phyloP scores from a whole-genome alignment of 2,113 vertebrate genomes.

The Mus spicilegus region DNA sequence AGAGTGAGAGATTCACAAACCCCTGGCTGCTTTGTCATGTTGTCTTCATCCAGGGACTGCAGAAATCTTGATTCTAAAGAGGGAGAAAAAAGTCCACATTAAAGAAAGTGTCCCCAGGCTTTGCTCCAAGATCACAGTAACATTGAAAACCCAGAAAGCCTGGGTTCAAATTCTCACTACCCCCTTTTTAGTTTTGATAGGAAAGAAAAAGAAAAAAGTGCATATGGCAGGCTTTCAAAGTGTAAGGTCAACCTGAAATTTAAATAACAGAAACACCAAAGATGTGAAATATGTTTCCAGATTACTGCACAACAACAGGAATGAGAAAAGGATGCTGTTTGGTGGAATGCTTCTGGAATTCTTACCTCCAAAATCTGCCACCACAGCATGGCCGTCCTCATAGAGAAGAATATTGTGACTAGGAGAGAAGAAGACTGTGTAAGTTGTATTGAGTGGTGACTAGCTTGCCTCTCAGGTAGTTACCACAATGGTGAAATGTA shows the following conservation, averaged over 20 bases:
- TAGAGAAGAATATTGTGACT: conserved; percentile 98
- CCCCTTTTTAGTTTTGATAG: not conserved
- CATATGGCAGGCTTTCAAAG: not conserved
- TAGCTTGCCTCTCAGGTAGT: not conserved
- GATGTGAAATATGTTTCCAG: conserved; percentile 20
- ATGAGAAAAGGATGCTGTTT: not conserved
- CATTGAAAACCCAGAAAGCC: not conserved
- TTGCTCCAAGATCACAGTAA: not conserved
- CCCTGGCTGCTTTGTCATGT: conserved; percentile 99
- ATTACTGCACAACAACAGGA: not conserved
- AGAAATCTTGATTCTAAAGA: conserved; percentile 95
- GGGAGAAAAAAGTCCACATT: conserved; percentile 49
- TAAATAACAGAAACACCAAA: not conserved
- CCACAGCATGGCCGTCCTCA: conserved; percentile 96
- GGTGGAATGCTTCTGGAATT: not conserved
- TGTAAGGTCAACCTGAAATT: not conserved
- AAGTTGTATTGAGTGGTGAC: not conserved
- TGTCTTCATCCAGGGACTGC: conserved; percentile 95
- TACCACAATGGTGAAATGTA: not conserved
- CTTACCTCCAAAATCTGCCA: conserved; percentile 97
- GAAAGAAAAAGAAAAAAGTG: not conserved
- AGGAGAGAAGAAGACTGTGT: not conserved
- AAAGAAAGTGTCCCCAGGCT: conserved; percentile 19
- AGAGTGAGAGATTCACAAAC: conserved; percentile 85
- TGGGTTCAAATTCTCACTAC: not conserved